Conservation (phyloP, 2,888 invertebrate species). For the Microctonus brassicae region DNA sequence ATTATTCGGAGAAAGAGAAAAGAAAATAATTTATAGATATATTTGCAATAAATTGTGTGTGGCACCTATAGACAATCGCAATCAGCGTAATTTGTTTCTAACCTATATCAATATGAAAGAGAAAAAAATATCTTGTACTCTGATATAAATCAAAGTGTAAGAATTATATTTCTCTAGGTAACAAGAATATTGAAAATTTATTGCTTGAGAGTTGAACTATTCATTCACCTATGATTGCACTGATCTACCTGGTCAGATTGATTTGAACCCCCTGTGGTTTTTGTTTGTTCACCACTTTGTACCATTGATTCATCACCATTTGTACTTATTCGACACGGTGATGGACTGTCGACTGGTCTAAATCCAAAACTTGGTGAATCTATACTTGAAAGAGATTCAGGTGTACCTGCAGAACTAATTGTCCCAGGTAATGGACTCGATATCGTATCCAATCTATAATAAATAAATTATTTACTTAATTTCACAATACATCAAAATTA, state of each 20-base stretch:
- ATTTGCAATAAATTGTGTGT: slow-evolving; percentile 41
- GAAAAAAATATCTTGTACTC: slow-evolving; percentile 26
- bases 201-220: background rate
- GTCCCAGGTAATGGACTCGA: slow-evolving; percentile 72
- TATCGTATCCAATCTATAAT: slow-evolving; percentile 59
- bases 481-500: background rate
- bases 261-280: slow-evolving; percentile 51
- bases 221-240: slow-evolving; percentile 60
- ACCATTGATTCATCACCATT: slow-evolving; percentile 68
- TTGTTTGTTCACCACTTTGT: slow-evolving; percentile 57
- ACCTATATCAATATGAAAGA: slow-evolving; percentile 20
- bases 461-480: background rate
- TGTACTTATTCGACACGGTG: slow-evolving; percentile 68
- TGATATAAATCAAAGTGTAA: slow-evolving; percentile 28
- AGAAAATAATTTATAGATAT: slow-evolving; percentile 34
- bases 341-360: slow-evolving; percentile 73
- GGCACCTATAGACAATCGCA: slow-evolving; percentile 48
- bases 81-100: slow-evolving; percentile 40
- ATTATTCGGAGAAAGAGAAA: slow-evolving; percentile 21
- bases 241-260: slow-evolving; percentile 53
- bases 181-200: slow-evolving; percentile 2
- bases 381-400: slow-evolving; percentile 75
- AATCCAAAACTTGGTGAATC: slow-evolving; percentile 75
- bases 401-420: slow-evolving; percentile 74
- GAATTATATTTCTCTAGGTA: slow-evolving; percentile 34